Evolutionary conservation across 2,888 invertebrate species (phyloP), one percentile per base, ranked within the genome.

Genomic region (Erebia ligea): DNA sequence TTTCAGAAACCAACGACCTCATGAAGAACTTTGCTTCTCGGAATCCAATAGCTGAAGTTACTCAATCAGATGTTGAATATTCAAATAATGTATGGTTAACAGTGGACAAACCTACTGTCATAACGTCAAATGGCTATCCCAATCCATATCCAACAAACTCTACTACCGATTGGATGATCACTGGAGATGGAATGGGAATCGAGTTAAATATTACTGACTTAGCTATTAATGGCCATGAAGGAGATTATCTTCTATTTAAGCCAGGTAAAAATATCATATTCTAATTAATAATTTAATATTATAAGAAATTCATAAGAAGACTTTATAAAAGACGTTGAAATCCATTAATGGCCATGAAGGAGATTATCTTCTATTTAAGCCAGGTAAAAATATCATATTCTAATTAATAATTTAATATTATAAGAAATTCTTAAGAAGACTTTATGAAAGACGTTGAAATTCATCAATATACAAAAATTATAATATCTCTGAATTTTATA

Each of bases 171-270:
- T 92, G 90, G 90, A 77, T 90, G 10, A 77, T 92, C 5, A 82
- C 86, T 34, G 92, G 91, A 0, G 83, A 87, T 2, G 93, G 92
- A 1, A 76, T 76, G 15, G 93, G 93, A 1, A 88, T 94, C 5
- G 93, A 94, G 73, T 71, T 94, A 45, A 93, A 91, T 65, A 78
- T 94, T 1, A 91, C 90, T 0, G 84, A 87, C 45, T 86, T 93
- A 13, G 78, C 79, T 13, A 77, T 93, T 2, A 90, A 89, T 58
- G 89, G 92, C 1, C 81, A 79, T 13, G 11, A 82, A 0, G 88
- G 87, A 2, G 89, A 93, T 73, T 93, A 90, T 70, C 79, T 94
- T 9, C 77, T 93, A 17, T 79, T 94, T 0, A 91, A 87, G 80
- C 93, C 94, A 80, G 93, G 94, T 75, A 67, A 63, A 2, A 25